Evolutionary conservation across 2,797 vertebrate genomes (phyloP), one percentile per base, ranked within the genome.

Genomic region (Myripristis murdjan): DNA sequence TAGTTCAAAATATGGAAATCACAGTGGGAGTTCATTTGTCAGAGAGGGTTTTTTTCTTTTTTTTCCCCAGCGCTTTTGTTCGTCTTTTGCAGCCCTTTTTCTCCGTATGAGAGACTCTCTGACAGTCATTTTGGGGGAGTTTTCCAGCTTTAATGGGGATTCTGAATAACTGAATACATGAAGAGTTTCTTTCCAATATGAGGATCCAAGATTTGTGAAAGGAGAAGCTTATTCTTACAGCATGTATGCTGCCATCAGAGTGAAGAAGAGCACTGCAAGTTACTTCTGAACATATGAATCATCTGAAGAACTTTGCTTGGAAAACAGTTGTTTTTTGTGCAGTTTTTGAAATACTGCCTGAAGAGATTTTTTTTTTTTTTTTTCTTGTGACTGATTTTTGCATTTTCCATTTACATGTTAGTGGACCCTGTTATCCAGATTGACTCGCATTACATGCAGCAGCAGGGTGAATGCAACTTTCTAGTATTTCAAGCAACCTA

Each of bases 1-100:
- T 43, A 61, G 18, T 66, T 70, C 3, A 58, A 58, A 79, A 68
- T 53, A 43, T 69, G 64, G 68, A 72, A 77, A 82, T 61, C 39
- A 6, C 10, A 64, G 77, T 33, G 28, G 63, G 46, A 44, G 59
- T 22, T 56, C 3, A 26, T 74, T 52, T 56, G 35, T 53, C 10
- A 14, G 26, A 26, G 28, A 28, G 20, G 20, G 48, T 18, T 47
- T 24, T 12, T 48, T 11, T 49, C 49, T 12, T 10, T 8, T 20
- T 8, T 23, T 23, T 49, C 23, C 5, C 5, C n/a, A 3, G 6
- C 10, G 16, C 48, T 49, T 49, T 49, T 24, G 18, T 12, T 22
- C 5, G 49, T 77, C 41, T 37, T 51, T 39, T 57, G 44, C 15
- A 54, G 28, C 22, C 15, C n/a, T n/a, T 57, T 64, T 64, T n/a